Base-by-base conservation (phyloP, 2,888 invertebrate species). In the Ophion obscuratus region DNA sequence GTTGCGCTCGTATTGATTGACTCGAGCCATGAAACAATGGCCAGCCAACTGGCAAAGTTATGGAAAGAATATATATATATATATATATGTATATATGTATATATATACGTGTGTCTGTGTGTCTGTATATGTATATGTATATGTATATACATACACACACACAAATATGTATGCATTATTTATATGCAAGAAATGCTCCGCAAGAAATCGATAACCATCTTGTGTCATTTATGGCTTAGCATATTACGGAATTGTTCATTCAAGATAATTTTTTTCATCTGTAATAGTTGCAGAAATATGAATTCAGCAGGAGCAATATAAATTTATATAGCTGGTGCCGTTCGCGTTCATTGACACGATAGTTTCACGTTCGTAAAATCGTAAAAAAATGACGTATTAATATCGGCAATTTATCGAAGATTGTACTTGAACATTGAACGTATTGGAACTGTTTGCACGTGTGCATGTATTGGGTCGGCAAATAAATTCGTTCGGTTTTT, bases 1-100 rank as follows among this genome's bases (percentile, higher is more conserved):
- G 36, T 68, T 62, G 74, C 74, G 61, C 78, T 81, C 73, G 73
- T 73, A 81, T 81, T 14, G 66, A 81, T 81, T 73, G 80, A 27
- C 66, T 57, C 24, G 44, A 66, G 53, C 57, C 44, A 81, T 59
- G n/a, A 67, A 67, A 81, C 73, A 66, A 73, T 73, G 40, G 66
- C 17, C 44, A 57, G 27, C 64, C 36, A 59, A 81, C 62, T 74
- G 53, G 53, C 36, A 73, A 53, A 74, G 62, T 80, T 70, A 53
- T 53, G 71, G 14, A 47, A 53, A 20, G 70, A 71, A 47, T 20
- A 71, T 14, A 36, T 40, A 40, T 59, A 31, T 5, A 27, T 6
- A 9, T 14, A 73, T 1, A 73, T 40, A 66, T 40, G 7, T 40
- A 61, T 61, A 47, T 20, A 71, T 14, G 24, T 40, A 59, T 59